Percentiles rank a stretch among this genome's conserved stretches.
Evolutionary conservation across 2,113 vertebrate species (phyloP).

Genomic region (Rhea americana): DNA sequence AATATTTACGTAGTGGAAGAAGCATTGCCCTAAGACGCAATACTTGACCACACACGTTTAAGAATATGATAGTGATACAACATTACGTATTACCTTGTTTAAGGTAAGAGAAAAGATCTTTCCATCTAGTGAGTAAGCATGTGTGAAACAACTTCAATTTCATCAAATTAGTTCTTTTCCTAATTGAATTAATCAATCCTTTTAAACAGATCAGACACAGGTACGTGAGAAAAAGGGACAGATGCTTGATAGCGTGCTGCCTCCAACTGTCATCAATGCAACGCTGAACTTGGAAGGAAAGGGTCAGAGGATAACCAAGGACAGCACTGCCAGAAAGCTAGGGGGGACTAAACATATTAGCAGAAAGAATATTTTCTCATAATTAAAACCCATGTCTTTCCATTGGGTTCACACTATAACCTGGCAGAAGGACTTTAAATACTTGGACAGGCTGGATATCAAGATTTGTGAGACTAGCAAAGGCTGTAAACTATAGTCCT

Average conservation of each 20-base stretch:
- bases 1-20: slow-evolving; percentile 2
- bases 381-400: neutral
- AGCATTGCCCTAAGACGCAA: neutral
- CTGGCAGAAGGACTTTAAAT: too few relatives aligned
- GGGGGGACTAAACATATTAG: fast-evolving
- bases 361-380: neutral
- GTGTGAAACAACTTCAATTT: neutral
- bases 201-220: neutral
- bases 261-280: neutral
- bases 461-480: too few relatives aligned
- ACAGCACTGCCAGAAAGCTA: neutral
- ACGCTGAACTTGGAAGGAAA: neutral
- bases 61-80: neutral
- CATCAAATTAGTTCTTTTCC: neutral
- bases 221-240: fast-evolving
- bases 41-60: neutral
- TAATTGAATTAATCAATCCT: neutral
- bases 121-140: neutral
- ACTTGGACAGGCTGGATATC: too few relatives aligned
- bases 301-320: neutral
- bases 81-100: neutral
- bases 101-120: neutral
- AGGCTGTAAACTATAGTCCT: neutral
- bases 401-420: neutral
- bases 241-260: fast-evolving